These are phyloP conservation scores for Trisateles emortualis DNA, from an alignment of 2,888 invertebrate species.

Conservation along the genomic window DNA sequence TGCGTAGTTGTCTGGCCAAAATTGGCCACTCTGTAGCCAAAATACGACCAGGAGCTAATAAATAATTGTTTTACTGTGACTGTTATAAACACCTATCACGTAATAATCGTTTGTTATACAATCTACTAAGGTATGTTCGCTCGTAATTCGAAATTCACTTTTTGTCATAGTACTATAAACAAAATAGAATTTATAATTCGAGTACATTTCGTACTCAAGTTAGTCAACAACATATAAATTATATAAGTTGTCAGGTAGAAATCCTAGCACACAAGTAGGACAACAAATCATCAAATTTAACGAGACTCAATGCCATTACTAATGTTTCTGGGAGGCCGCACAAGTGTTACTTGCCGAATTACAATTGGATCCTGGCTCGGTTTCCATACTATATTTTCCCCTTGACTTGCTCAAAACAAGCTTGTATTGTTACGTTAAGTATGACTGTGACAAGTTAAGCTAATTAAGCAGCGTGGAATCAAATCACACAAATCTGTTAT, in stretches of 20 bases:
- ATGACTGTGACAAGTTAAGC: constrained; percentile 1
- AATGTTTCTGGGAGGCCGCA: constrained; percentile 74
- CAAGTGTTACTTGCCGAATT: constrained; percentile 73
- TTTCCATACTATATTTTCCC: constrained; percentile 53
- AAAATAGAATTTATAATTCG: constrained; percentile 5
- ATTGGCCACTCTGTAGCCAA: no score
- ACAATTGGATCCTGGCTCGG: constrained; percentile 70
- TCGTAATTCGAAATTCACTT: no score
- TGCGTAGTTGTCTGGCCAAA: no score
- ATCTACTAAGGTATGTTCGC: no score
- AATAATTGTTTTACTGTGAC: no score
- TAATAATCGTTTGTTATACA: no score
- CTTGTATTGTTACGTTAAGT: constrained; percentile 12
- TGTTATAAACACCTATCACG: no score
- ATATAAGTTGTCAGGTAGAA: constrained; percentile 30
- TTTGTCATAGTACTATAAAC: neutral
- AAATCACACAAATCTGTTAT: neutral
- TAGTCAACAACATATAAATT: constrained; percentile 19
- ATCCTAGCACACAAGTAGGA: constrained; percentile 51
- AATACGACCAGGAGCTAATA: no score
- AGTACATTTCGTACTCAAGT: constrained; percentile 28
- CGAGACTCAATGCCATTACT: constrained; percentile 70
- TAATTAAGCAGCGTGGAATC: constrained; percentile 2
- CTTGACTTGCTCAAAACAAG: constrained; percentile 46
- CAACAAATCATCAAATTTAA: constrained; percentile 68